phyloP scores from a whole-genome alignment of 2,113 vertebrate genomes.

The Puffinus mauretanicus region DNA sequence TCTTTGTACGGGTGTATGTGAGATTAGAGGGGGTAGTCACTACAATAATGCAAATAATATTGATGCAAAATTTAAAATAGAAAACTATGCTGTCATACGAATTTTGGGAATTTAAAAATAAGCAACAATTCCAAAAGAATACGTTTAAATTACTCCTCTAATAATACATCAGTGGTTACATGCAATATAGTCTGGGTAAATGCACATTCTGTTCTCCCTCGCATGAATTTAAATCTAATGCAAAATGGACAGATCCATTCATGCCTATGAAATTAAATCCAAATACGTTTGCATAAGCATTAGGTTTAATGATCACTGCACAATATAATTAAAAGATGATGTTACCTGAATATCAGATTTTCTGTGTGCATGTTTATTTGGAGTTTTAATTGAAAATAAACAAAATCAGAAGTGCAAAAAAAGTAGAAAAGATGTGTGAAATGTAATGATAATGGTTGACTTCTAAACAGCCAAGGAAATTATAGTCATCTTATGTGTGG shows the following conservation, averaged over 20 bases:
- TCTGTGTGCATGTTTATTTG: slow-evolving; percentile 73
- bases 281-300: slow-evolving; percentile 38
- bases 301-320: slow-evolving; percentile 58
- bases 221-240: background rate
- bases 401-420: slow-evolving; percentile 70
- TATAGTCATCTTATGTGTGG: slow-evolving; percentile 80
- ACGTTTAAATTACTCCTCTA: background rate
- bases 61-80: background rate
- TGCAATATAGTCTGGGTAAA: background rate
- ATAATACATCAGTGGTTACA: slow-evolving; percentile 44
- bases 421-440: slow-evolving; percentile 72
- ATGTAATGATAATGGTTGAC: slow-evolving; percentile 81
- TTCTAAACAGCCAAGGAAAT: slow-evolving; percentile 83
- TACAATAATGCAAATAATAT: background rate
- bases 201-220: background rate
- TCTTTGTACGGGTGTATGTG: background rate
- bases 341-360: slow-evolving; percentile 69
- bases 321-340: slow-evolving; percentile 72
- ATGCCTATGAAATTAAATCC: slow-evolving; percentile 20
- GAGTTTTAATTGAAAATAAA: slow-evolving; percentile 79
- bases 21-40: background rate
- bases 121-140: background rate
- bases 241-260: slow-evolving; percentile 20
- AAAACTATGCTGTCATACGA: slow-evolving; percentile 4
- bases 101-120: slow-evolving; percentile 20